Base-by-base conservation (phyloP, 2,888 invertebrate species). In the Hydriomena furcata region DNA sequence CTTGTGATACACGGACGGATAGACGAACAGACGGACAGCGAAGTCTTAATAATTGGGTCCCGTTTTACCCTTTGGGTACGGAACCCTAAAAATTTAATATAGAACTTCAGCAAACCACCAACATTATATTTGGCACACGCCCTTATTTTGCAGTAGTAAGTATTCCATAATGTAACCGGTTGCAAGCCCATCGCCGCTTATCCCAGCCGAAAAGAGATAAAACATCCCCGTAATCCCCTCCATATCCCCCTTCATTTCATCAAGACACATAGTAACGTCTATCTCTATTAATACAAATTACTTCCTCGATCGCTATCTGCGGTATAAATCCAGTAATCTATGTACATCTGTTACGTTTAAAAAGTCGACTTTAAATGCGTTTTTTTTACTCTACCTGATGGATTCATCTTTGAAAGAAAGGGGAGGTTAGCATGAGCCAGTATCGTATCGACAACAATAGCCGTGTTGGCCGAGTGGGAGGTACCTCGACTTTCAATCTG, bases 201-300 rank as follows among this genome's bases (percentile, higher is more conserved):
- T 17, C 31, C 13, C 8, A 13, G 12, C 41, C 30, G 21, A 41
- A 42, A 46, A 41, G 40, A 1, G 12, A 27, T 13, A 34, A 51
- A 45, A 38, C 43, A 42, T 42, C 36, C 17, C 38, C 7, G 47
- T 43, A 47, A 52, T 35, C 42, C 24, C 35, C 23, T 12, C n/a
- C n/a, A 37, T 11, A 38, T 52, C 44, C 30, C 47, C 52, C 47
- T 32, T 47, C 38, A 52, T 52, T 52, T 44, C 52, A 52, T 52
- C 47, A 47, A 42, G 47, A 17, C 36, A 42, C 41, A 42, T 46
- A 46, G 41, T 45, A 28, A 52, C 44, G 46, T 57, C 56, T 46
- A 42, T 47, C 38, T 51, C 57, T 53, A 60, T 60, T 57, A 53
- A 55, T 57, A 58, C 55, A 45, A 53, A 60, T 55, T 55, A 60